Evolutionary conservation across 2,113 vertebrate genomes (phyloP).

Genomic region (Lophotis ruficrista): DNA sequence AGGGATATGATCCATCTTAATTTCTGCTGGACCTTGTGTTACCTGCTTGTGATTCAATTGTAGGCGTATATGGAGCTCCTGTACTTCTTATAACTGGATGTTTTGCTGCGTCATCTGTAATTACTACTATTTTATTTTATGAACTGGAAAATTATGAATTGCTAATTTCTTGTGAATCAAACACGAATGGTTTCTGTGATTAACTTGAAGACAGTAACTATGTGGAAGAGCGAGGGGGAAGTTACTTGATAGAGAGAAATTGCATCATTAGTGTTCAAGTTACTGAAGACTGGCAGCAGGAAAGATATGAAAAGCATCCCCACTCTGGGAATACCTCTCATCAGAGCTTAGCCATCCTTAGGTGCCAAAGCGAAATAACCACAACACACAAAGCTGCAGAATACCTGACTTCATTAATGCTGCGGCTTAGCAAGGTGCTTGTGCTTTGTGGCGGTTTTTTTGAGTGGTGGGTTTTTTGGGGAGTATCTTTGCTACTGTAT

Average conservation of each 20-base stretch:
- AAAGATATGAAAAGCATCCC: not conserved
- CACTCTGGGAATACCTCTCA: not conserved
- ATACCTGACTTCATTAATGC: not conserved
- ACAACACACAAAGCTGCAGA: not conserved
- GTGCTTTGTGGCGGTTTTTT: not conserved
- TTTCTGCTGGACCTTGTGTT: not conserved
- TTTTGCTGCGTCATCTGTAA: not conserved
- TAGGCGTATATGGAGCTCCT: not conserved
- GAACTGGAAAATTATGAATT: not conserved
- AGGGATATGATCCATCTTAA: not conserved
- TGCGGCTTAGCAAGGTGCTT: not conserved
- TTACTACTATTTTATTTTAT: not conserved
- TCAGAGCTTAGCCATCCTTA: not conserved
- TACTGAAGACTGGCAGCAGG: not conserved
- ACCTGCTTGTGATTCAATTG: not conserved
- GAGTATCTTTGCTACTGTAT: not conserved
- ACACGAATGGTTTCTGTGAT: not conserved
- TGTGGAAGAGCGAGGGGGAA: not conserved
- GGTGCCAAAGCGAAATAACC: not conserved
- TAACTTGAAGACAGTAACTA: not conserved
- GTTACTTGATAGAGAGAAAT: not conserved
- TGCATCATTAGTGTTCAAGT: not conserved
- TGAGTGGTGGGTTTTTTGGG: not conserved
- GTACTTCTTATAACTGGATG: not conserved
- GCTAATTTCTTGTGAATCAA: not conserved